A percentile compares a stretch with the other conserved stretches of the same genome.
These are phyloP conservation scores for Venustaconcha ellipsiformis DNA, from an alignment of 1,140 invertebrate genomes.

Conservation along the genomic window DNA sequence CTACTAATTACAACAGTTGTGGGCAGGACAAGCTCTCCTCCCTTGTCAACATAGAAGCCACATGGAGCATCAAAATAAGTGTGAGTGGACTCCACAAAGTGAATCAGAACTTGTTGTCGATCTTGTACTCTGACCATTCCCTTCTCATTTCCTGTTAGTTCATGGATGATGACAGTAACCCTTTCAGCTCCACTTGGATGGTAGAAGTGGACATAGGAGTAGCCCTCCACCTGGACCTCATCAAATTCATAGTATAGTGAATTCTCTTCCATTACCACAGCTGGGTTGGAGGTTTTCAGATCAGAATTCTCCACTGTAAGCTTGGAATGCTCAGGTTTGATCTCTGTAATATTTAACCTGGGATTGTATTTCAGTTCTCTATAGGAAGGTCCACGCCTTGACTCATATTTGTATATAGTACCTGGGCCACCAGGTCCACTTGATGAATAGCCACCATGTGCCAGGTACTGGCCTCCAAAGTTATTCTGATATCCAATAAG, in stretches of 20 bases:
- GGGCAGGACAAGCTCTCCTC: conserved; percentile 54
- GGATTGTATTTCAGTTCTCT: conserved; percentile 59
- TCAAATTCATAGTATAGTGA: conserved; percentile 57
- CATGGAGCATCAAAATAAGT: conserved; percentile 57
- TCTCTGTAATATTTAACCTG: conserved; percentile 42
- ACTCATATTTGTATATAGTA: conserved; percentile 59
- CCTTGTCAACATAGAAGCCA: conserved; percentile 54
- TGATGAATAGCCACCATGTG: conserved; percentile 38
- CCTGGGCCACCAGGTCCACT: conserved; percentile 50
- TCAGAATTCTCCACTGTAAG: conserved; percentile 49
- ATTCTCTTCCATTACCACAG: conserved; percentile 55
- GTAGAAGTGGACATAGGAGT: conserved; percentile 59
- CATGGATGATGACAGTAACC: conserved; percentile 50
- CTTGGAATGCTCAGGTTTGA: conserved; percentile 55
- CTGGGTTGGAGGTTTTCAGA: conserved; percentile 45
- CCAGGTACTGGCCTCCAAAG: conserved; percentile 48
- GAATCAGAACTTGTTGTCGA: conserved; percentile 44
- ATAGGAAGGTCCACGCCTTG: conserved; percentile 51
- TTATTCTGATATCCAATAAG: conserved; percentile 46
- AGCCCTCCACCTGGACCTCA: conserved; percentile 55
- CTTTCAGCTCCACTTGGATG: conserved; percentile 43
- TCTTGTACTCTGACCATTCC: conserved; percentile 50
- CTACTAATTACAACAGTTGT: conserved; percentile 41
- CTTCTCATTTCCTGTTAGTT: conserved; percentile 55
- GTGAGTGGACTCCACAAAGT: conserved; percentile 57